Percentiles rank a stretch among this genome's conserved stretches.
These are phyloP conservation scores for Tinamus major DNA, from an alignment of 2,797 vertebrate species.

Conservation along the genomic window DNA sequence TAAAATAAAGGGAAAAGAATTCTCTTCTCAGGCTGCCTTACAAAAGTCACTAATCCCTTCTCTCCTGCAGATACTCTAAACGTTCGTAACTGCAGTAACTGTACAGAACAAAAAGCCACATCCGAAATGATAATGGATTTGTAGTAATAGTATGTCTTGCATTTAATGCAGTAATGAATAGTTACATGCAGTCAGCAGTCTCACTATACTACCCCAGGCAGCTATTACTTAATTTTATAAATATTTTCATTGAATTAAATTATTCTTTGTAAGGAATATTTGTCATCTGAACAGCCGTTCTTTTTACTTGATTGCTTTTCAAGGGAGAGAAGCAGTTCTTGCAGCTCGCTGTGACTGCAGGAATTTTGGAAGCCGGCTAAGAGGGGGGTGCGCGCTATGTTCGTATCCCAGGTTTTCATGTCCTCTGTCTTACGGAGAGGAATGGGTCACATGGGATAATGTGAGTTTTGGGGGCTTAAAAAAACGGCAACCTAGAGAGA, in stretches of 20 bases:
- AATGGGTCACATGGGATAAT: background rate
- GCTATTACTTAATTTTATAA: slow-evolving; percentile 6
- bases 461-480: background rate
- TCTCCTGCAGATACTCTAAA: background rate
- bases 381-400: background rate
- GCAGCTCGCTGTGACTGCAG: background rate
- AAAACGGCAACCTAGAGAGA: background rate
- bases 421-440: background rate
- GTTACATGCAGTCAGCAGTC: slow-evolving; percentile 4
- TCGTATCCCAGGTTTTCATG: background rate
- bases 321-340: background rate
- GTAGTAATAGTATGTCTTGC: background rate
- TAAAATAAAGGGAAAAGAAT: slow-evolving; percentile 2
- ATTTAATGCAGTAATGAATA: slow-evolving; percentile 28
- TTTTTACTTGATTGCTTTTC: background rate
- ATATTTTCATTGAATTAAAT: slow-evolving; percentile 16
- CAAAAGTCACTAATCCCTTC: slow-evolving; percentile 23
- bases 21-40: background rate
- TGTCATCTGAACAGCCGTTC: background rate
- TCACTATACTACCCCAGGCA: background rate
- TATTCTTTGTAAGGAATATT: background rate
- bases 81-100: slow-evolving; percentile 14
- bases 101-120: slow-evolving; percentile 6
- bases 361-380: background rate
- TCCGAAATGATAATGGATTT: slow-evolving; percentile 11